These are phyloP conservation scores for Embidobia sp. DNA, from an alignment of 2,888 invertebrate genomes.

Conservation along the genomic window DNA sequence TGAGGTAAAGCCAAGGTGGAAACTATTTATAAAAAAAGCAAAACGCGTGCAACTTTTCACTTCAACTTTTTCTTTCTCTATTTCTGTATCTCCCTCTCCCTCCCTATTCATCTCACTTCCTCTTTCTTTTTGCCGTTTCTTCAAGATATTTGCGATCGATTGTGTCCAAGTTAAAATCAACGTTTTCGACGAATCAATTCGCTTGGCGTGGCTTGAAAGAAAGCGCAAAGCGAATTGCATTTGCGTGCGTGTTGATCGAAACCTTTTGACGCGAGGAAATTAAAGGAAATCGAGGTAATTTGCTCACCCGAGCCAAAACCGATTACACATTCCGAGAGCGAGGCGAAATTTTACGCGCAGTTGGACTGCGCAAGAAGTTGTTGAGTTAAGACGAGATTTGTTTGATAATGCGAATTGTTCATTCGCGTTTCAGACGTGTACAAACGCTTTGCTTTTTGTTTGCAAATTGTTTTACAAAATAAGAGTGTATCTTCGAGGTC, in stretches of 20 bases:
- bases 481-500: too few relatives aligned
- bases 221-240: constrained; percentile 15
- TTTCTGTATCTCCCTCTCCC: too few relatives aligned
- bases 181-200: constrained; percentile 29
- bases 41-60: constrained; percentile 18
- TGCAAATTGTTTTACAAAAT: too few relatives aligned
- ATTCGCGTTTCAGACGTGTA: too few relatives aligned
- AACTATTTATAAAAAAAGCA: constrained; percentile 57
- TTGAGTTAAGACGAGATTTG: constrained; percentile 1
- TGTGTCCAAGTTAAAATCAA: constrained; percentile 15
- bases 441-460: too few relatives aligned
- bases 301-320: constrained; percentile 18
- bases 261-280: constrained; percentile 46
- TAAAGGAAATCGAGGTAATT: constrained; percentile 53
- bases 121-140: neutral
- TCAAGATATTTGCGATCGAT: constrained; percentile 38
- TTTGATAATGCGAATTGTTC: constrained; percentile 9
- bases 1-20: constrained; percentile 72
- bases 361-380: constrained; percentile 1
- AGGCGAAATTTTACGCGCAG: constrained; percentile 37
- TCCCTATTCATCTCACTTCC: neutral
- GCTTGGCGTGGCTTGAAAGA: constrained; percentile 1
- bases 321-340: constrained; percentile 29
- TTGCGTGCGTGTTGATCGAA: constrained; percentile 45
- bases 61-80: neutral